Evolutionary conservation across 2,113 vertebrate genomes (phyloP).

Genomic region (Petaurus breviceps): DNA sequence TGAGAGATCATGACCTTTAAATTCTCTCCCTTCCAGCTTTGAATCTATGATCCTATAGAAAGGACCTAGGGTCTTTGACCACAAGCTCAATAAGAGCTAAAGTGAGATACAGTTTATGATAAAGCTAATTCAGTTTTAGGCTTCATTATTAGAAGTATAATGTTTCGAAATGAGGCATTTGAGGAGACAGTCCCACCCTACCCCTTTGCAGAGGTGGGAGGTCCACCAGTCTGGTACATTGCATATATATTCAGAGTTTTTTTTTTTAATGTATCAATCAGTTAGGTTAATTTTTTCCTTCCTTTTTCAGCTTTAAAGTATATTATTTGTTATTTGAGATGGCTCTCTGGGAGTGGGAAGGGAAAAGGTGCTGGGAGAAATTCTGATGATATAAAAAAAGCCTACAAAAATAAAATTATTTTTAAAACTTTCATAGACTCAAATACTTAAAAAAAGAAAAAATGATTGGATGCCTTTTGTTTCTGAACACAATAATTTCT

Average conservation of each 20-base stretch:
- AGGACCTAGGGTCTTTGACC: background rate
- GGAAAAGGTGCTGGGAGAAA: background rate
- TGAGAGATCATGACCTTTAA: background rate
- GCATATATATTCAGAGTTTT: background rate
- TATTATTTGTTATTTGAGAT: too few relatives aligned
- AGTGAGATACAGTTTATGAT: background rate
- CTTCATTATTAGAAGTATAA: background rate
- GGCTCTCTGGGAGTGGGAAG: background rate
- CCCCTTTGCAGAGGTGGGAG: background rate
- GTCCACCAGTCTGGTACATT: background rate
- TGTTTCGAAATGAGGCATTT: background rate
- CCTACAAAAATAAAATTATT: background rate
- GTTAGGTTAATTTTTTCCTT: background rate
- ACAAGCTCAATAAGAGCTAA: background rate
- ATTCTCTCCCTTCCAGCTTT: background rate
- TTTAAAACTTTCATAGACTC: background rate
- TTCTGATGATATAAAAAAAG: background rate
- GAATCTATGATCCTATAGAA: background rate
- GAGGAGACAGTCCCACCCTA: background rate
- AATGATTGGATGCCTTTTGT: background rate
- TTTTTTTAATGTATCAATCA: background rate
- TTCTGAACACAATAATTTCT: background rate
- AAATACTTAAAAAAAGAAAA: too few relatives aligned
- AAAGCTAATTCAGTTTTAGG: background rate
- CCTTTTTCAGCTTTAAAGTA: background rate